These are phyloP conservation scores for Drosophila serrata DNA, from an alignment of 1,140 invertebrate genomes.

Conservation along the genomic window DNA sequence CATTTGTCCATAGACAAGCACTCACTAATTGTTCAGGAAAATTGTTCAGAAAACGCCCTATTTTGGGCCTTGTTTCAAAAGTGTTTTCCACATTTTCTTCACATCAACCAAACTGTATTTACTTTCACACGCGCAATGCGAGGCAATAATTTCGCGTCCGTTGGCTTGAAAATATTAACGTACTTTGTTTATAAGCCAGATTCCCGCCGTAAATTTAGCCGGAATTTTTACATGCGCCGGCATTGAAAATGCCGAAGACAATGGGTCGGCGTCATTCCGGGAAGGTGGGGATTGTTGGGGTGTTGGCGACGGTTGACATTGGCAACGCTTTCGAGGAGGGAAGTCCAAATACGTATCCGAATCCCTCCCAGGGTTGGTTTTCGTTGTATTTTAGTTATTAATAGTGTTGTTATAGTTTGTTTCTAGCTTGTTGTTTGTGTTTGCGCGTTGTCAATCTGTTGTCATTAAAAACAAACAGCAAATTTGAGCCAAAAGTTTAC, in stretches of 20 bases:
- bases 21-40: conserved; percentile 21
- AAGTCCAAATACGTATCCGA: neutral
- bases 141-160: conserved; percentile 56
- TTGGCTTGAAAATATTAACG: conserved; percentile 65
- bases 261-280: conserved; percentile 14
- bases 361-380: conserved; percentile 26
- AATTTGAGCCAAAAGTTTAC: conserved; percentile 48
- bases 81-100: conserved; percentile 45
- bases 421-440: conserved; percentile 21
- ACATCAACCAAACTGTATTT: neutral
- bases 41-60: conserved; percentile 14
- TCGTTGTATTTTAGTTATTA: conserved; percentile 70
- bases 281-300: conserved; percentile 65
- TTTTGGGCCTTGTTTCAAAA: neutral
- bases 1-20: conserved; percentile 92
- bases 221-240: conserved; percentile 66
- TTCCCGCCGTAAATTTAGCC: conserved; percentile 58
- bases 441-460: conserved; percentile 72
- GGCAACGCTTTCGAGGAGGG: conserved; percentile 52
- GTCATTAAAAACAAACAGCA: conserved; percentile 79
- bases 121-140: conserved; percentile 59
- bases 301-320: conserved; percentile 77
- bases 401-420: conserved; percentile 69
- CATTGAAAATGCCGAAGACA: conserved; percentile 70
- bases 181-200: conserved; percentile 73